Conservation (phyloP, 2,888 invertebrate genomes). For the Eutolmus rufibarbis region DNA sequence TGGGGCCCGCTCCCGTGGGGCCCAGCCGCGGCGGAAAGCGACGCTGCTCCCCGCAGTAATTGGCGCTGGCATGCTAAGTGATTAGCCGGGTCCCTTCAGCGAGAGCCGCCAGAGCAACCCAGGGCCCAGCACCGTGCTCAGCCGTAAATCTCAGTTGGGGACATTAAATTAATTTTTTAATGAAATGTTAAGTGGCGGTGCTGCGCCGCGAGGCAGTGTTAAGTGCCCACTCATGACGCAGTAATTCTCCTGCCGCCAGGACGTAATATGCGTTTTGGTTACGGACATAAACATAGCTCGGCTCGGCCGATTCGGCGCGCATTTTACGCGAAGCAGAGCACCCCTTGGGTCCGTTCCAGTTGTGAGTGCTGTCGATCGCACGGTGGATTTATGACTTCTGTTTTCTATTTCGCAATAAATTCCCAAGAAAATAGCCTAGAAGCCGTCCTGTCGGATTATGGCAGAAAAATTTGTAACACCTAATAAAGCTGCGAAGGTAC, state of each 20-base stretch:
- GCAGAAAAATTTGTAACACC: not conserved
- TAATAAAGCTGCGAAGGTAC: not conserved
- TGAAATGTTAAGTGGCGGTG: constrained; percentile 46
- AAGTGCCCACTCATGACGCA: constrained; percentile 12
- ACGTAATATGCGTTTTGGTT: constrained; percentile 19
- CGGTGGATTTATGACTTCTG: not conserved
- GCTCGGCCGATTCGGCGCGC: not conserved
- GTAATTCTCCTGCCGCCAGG: not conserved
- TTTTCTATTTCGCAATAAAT: constrained; percentile 7
- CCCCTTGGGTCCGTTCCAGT: not conserved
- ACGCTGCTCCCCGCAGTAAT: not conserved
- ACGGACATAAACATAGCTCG: constrained; percentile 24
- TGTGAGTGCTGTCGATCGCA: not conserved
- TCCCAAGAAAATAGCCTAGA: not conserved
- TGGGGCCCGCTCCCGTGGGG: not conserved
- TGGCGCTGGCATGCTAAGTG: not conserved
- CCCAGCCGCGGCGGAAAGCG: not conserved
- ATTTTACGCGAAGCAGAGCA: not conserved
- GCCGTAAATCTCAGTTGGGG: constrained; percentile 43
- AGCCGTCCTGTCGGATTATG: not conserved
- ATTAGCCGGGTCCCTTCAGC: not conserved
- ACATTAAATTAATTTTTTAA: constrained; percentile 47
- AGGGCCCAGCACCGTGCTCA: not conserved
- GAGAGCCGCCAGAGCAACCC: not conserved
- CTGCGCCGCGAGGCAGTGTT: not conserved